Evolutionary conservation across 2,113 vertebrate genomes (phyloP), one percentile per base, ranked within the genome.

Genomic region (Vanacampus margaritifer): DNA sequence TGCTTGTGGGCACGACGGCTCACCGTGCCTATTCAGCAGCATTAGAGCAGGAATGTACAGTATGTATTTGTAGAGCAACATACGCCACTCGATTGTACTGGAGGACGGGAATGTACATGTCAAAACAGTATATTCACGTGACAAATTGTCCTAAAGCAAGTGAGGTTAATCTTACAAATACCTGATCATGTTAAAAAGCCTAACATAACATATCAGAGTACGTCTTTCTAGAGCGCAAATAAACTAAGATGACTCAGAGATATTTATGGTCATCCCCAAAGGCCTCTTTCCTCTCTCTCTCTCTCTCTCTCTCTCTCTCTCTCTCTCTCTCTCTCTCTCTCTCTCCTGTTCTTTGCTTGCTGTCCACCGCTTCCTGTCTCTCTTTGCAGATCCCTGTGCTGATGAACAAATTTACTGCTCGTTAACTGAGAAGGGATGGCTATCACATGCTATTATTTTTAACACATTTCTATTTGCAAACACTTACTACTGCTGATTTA

Each of bases 221-320:
- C 75, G 62, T 83, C 65, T 83, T 73, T 80, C 79, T 76, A 74
- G 68, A 84, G 75, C 76, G 84, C 79, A 85, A 86, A 84, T 83
- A 84, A 87, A 73, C 76, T 71, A 67, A 68, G 77, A 89, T 89
- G 87, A 91, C 78, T 91, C 87, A 89, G 78, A 89, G 84, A 89
- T 90, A 89, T 89, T 88, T 89, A 83, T 87, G 80, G 80, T 78
- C 64, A 72, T 81, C 77, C 83, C 80, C 75, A 89, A 80, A 83
- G 84, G 81, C 71, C 74, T 79, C 66, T 56, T 51, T 79, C 67
- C 71, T 65, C 62, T 80, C 65, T 65, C 62, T 73, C n/a, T n/a
- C n/a, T n/a, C n/a, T n/a, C n/a, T n/a, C n/a, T n/a, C n/a, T n/a
- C 61, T 50, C 67, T 57, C 14, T 72, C 64, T 74, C 64, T 81